Conservation (phyloP, 1,140 invertebrate species). For the Ceratina calcarata region DNA sequence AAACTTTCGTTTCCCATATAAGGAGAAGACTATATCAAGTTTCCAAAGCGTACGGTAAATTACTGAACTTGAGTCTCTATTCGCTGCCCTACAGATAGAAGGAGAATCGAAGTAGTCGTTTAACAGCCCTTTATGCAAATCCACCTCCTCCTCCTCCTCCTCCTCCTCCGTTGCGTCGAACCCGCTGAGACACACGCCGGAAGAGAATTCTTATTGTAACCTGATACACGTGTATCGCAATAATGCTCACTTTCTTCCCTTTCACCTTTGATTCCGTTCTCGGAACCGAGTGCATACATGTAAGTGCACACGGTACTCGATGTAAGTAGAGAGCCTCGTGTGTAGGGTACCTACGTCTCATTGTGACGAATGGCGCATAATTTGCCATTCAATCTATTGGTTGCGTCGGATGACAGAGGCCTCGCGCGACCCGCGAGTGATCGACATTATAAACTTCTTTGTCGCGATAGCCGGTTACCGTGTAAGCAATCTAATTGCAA, state of each 20-base stretch:
- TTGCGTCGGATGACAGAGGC: neutral
- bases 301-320: too few species aligned
- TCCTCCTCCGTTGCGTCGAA: neutral
- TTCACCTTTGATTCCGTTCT: conserved; percentile 33
- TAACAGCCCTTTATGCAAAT: conserved; percentile 10
- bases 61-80: neutral
- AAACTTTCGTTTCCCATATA: neutral
- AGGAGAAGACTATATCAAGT: neutral
- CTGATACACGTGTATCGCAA: conserved; percentile 17
- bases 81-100: neutral
- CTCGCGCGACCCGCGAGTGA: neutral
- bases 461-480: conserved; percentile 1
- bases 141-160: neutral
- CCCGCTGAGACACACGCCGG: neutral
- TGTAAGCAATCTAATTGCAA: conserved; percentile 23
- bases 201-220: conserved; percentile 14
- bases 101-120: conserved; percentile 2
- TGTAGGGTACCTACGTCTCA: conserved; percentile 3
- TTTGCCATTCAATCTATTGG: conserved; percentile 34
- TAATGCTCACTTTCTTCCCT: conserved; percentile 24
- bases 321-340: too few species aligned
- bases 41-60: neutral
- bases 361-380: conserved; percentile 35
- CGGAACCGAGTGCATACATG: neutral
- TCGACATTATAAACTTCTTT: conserved; percentile 16